Conservation (phyloP, 2,888 invertebrate genomes). For the Papilio protenor region DNA sequence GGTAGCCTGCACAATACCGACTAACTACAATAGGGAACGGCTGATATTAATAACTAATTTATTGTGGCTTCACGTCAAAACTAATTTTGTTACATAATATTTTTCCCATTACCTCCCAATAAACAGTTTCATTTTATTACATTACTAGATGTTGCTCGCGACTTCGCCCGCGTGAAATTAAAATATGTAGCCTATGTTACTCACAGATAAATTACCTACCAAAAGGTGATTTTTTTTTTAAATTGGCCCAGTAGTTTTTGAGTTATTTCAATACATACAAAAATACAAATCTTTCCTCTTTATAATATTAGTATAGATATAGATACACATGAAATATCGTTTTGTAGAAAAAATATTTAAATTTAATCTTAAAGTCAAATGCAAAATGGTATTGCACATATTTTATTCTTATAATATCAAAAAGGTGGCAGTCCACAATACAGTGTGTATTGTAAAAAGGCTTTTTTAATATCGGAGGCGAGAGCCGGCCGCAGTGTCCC, state of each 20-base stretch:
- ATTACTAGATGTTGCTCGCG: too few species aligned
- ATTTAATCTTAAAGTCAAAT: constrained; percentile 44
- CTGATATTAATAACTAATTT: constrained; percentile 61
- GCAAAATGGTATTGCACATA: constrained; percentile 13
- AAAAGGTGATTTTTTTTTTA: too few species aligned
- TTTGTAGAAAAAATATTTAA: constrained; percentile 3
- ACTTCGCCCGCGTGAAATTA: too few species aligned
- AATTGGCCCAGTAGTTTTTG: too few species aligned
- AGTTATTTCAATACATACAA: too few species aligned
- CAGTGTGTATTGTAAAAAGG: constrained; percentile 63
- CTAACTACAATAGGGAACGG: constrained; percentile 60
- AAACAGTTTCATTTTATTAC: constrained; percentile 20
- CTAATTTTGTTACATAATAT: constrained; percentile 39
- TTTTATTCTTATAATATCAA: constrained; percentile 32
- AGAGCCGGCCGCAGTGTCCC: constrained; percentile 79
- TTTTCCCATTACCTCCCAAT: not conserved
- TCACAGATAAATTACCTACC: too few species aligned
- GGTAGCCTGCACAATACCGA: constrained; percentile 55
- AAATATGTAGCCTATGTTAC: too few species aligned
- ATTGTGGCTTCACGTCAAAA: constrained; percentile 44
- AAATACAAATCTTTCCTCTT: too few species aligned
- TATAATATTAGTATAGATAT: too few species aligned
- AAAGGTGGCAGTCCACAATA: constrained; percentile 66
- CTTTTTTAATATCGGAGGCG: constrained; percentile 81
- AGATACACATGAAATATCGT: not conserved